Evolutionary conservation across 2,888 invertebrate genomes (phyloP).

Genomic region (Hirtodrosophila duncani): DNA sequence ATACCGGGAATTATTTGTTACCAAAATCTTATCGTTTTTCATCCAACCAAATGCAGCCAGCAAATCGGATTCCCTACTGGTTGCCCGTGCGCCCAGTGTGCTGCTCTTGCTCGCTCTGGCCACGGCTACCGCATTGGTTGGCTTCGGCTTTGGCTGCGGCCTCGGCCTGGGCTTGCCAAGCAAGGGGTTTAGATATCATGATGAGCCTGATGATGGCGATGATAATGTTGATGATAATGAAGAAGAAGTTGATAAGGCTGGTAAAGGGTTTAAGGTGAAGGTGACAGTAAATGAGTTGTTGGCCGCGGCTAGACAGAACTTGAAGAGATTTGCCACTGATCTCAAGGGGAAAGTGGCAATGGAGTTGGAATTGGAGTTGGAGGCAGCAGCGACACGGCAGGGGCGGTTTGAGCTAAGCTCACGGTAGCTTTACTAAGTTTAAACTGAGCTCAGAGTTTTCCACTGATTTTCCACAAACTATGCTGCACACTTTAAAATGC

Average conservation of each 20-base stretch:
- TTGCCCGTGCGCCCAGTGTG: conserved; percentile 62
- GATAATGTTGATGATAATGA: conserved; percentile 8
- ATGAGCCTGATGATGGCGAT: neutral
- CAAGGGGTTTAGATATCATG: conserved; percentile 23
- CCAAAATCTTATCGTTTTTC: conserved; percentile 79
- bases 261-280: neutral
- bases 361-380: conserved; percentile 21
- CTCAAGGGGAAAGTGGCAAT: conserved; percentile 2
- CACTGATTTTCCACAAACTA: conserved; percentile 61
- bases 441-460: conserved; percentile 53
- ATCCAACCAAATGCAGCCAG: conserved; percentile 78
- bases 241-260: conserved; percentile 3
- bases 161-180: conserved; percentile 31
- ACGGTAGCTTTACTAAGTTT: conserved; percentile 70
- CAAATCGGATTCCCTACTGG: conserved; percentile 70
- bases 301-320: conserved; percentile 14
- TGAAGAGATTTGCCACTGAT: conserved; percentile 16
- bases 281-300: conserved; percentile 1
- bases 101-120: conserved; percentile 63
- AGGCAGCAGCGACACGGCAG: conserved; percentile 31
- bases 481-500: conserved; percentile 36
- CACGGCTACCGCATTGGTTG: conserved; percentile 52
- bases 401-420: no score
- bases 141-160: conserved; percentile 39
- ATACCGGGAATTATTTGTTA: conserved; percentile 78